These are phyloP conservation scores for Clinocottus analis DNA, from an alignment of 2,113 vertebrate genomes.

Conservation along the genomic window DNA sequence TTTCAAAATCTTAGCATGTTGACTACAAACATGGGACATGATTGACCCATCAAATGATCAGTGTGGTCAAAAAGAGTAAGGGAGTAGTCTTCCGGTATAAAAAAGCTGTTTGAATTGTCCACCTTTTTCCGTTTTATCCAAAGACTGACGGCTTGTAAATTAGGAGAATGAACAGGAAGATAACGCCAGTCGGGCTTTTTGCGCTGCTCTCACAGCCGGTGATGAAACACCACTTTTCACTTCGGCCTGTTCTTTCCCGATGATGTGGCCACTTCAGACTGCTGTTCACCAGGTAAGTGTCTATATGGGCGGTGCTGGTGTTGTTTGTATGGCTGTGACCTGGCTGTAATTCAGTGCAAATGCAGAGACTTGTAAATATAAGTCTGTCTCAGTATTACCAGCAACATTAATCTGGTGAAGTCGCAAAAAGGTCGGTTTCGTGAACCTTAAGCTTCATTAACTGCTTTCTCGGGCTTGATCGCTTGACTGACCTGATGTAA, in stretches of 20 bases:
- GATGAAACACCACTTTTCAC: slow-evolving; percentile 2
- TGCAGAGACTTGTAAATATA: background rate
- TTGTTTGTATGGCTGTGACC: background rate
- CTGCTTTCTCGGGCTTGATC: background rate
- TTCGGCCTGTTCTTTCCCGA: background rate
- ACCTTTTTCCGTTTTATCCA: background rate
- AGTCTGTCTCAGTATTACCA: background rate
- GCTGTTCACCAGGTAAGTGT: slow-evolving; percentile 1
- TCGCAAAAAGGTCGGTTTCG: background rate
- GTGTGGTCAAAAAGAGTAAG: background rate
- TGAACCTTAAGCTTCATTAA: background rate
- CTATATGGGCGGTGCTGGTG: background rate
- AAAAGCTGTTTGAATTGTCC: background rate
- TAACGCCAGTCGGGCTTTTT: background rate
- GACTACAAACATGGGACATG: background rate
- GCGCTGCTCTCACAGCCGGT: background rate
- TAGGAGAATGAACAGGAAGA: background rate
- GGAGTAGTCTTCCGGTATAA: background rate
- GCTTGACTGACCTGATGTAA: slow-evolving; percentile 87
- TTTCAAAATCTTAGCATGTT: background rate
- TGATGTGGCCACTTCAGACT: background rate
- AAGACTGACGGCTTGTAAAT: background rate
- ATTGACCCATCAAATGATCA: background rate
- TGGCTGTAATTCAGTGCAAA: background rate
- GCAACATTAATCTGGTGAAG: background rate